A percentile compares a stretch with the other conserved stretches of the same genome.
Evolutionary conservation across 2,113 vertebrate species (phyloP).

Genomic region (Apaloderma vittatum): DNA sequence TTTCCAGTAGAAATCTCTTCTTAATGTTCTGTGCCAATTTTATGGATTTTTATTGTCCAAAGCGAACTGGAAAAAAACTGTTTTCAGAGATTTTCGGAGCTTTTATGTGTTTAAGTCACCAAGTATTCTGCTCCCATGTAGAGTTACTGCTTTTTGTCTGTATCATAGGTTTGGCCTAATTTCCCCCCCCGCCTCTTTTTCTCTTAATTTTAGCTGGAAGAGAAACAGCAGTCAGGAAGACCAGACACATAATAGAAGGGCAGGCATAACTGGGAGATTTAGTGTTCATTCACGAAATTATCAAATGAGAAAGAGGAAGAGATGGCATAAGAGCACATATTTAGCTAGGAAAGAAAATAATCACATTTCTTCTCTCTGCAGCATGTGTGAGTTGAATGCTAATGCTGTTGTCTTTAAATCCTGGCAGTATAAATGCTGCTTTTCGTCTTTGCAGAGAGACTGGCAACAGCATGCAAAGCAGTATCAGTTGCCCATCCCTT

Average conservation of each 20-base stretch:
- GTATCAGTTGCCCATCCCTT: constrained; percentile 16
- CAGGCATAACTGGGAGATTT: background rate
- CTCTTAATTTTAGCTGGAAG: constrained; percentile 26
- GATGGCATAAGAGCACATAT: constrained; percentile 27
- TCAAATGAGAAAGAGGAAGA: constrained; percentile 27
- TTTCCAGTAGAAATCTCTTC: background rate
- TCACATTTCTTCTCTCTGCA: constrained; percentile 23
- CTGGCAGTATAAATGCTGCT: constrained; percentile 47
- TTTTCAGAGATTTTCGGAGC: background rate
- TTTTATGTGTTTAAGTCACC: background rate
- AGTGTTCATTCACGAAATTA: background rate
- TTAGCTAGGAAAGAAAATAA: constrained; percentile 27
- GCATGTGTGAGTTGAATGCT: constrained; percentile 35
- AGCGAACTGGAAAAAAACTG: background rate
- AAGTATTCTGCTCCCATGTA: background rate
- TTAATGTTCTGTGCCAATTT: background rate
- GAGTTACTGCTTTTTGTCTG: constrained; percentile 5
- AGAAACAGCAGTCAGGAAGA: constrained; percentile 36
- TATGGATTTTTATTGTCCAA: background rate
- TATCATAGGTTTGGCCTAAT: background rate
- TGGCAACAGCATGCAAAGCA: constrained; percentile 52
- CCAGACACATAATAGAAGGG: background rate
- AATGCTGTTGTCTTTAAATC: constrained; percentile 48
- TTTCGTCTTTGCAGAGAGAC: constrained; percentile 49
- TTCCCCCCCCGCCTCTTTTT: background rate